A percentile compares a stretch with the other conserved stretches of the same genome.
Evolutionary conservation across 2,888 invertebrate species (phyloP).

Genomic region (Eupithecia centaureata): DNA sequence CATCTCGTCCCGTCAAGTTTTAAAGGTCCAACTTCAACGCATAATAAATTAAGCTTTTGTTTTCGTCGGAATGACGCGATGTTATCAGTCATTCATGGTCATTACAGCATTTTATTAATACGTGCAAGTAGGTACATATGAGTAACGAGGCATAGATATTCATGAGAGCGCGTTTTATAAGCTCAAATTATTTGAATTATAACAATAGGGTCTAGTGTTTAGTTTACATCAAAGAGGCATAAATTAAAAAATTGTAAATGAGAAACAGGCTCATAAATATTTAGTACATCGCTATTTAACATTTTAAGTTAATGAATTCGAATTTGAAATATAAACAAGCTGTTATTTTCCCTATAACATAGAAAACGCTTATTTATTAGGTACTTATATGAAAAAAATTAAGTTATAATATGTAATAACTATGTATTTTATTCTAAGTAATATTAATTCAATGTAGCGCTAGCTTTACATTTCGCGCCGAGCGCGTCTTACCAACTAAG

Average conservation of each 20-base stretch:
- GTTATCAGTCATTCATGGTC: slow-evolving; percentile 39
- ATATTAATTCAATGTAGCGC: slow-evolving; percentile 13
- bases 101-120: slow-evolving; percentile 35
- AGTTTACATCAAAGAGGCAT: slow-evolving; percentile 31
- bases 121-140: slow-evolving; percentile 35
- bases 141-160: slow-evolving; percentile 34
- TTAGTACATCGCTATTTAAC: slow-evolving; percentile 13
- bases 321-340: not conserved
- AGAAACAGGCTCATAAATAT: slow-evolving; percentile 29
- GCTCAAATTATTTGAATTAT: slow-evolving; percentile 29
- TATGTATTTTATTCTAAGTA: not conserved
- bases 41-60: slow-evolving; percentile 44
- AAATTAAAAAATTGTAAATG: slow-evolving; percentile 26
- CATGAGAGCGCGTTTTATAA: slow-evolving; percentile 39
- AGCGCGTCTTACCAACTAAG: not conserved
- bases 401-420: no score
- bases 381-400: not conserved
- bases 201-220: slow-evolving; percentile 32
- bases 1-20: slow-evolving; percentile 21
- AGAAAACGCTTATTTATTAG: not conserved
- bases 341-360: not conserved
- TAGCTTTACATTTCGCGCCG: slow-evolving; percentile 18
- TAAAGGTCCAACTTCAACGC: slow-evolving; percentile 9
- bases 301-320: not conserved
- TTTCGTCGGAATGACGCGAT: slow-evolving; percentile 41